Base-by-base conservation (phyloP, 1,140 invertebrate genomes). In the Zaprionus camerounensis region DNA sequence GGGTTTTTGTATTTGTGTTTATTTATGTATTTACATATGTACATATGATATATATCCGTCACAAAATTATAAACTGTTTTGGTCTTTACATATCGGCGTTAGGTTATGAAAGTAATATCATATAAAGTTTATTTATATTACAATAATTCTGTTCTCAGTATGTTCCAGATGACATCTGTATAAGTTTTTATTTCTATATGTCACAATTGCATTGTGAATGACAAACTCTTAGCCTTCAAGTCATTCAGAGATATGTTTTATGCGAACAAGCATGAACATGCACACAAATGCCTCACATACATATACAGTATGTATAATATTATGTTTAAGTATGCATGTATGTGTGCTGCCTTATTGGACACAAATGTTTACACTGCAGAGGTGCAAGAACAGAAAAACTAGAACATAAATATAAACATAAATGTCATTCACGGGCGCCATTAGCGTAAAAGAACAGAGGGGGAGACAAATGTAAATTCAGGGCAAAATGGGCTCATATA, bases 371-470 rank as follows among this genome's bases (percentile, higher is more conserved):
- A 22, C 7, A 12, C n/a, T 13, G 41, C 44, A 56, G 57, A 66
- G 24, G 53, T 71, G 57, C 28, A 64, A 24, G 22, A 44, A 74
- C 34, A 53, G 17, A 80, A 72, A 80, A 83, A 81, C 53, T 85
- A 83, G 81, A 83, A 69, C 81, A 83, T 81, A 71, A 83, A 83
- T 82, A 56, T 56, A 56, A 51, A 51, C 53, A 83, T 83, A 81
- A 83, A 83, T 83, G 81, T 76, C 81, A 83, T 83, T 83, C 81
- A 85, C 65, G 80, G 75, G 66, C 71, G 82, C 79, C 71, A 86
- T 82, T 79, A 86, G 76, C 67, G 82, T 56, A 62, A 79, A 81
- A 75, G 26, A 15, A 76, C 64, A 76, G 58, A 82, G 34, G 38
- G 44, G 58, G 58, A 69, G 58, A 69, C 76, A 71, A 67, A 79